A percentile compares a stretch with the other conserved stretches of the same genome.
These are phyloP conservation scores for Triops longicaudatus DNA, from an alignment of 1,140 invertebrate species.

Conservation along the genomic window DNA sequence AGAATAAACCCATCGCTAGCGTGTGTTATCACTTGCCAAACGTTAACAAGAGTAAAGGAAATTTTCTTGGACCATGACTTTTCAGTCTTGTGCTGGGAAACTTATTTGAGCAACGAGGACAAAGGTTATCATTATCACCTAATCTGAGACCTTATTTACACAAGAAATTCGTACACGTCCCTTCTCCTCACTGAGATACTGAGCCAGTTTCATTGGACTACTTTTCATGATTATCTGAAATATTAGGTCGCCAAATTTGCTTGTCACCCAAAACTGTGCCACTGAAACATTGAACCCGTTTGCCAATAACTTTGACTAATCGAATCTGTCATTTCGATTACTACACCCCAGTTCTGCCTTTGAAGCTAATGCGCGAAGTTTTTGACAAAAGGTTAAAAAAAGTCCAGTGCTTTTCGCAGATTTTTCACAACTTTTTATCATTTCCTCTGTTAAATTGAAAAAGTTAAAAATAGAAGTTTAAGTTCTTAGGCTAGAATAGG, in stretches of 20 bases:
- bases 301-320: too few species aligned
- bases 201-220: not conserved
- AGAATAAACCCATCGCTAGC: not conserved
- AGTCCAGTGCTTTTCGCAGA: too few species aligned
- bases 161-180: not conserved
- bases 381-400: too few species aligned
- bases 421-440: too few species aligned
- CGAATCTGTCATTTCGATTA: too few species aligned
- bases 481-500: too few species aligned
- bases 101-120: not conserved
- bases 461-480: too few species aligned
- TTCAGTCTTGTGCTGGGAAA: not conserved
- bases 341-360: too few species aligned
- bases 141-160: slow-evolving; percentile 4
- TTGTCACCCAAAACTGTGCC: too few species aligned
- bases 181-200: not conserved
- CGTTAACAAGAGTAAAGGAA: not conserved
- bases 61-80: slow-evolving; percentile 1
- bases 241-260: not conserved
- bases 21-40: not conserved
- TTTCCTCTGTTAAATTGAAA: too few species aligned
- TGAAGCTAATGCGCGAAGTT: too few species aligned
- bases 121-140: slow-evolving; percentile 15
- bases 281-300: too few species aligned
- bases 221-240: not conserved